Evolutionary conservation across 2,888 invertebrate genomes (phyloP), one percentile per base, ranked within the genome.

Genomic region (Pyrocoelia pectoralis): DNA sequence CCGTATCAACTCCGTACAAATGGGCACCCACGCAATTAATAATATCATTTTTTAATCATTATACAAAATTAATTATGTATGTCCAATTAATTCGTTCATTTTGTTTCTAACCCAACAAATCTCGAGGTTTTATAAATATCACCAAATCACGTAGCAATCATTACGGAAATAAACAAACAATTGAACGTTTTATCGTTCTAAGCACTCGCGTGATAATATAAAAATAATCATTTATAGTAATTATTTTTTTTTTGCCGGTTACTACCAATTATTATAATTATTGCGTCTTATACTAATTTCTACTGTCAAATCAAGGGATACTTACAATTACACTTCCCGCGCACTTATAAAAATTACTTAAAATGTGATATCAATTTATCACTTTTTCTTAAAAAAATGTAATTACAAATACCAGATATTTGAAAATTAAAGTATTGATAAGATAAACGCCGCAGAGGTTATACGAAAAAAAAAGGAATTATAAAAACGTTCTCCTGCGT

Each of bases 401-500:
- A n/a, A n/a, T n/a, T n/a, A n/a, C n/a, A 65, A 61, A 65, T 65
- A 48, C 56, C 65, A 60, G 58, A 67, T 65, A 67, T 67, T 63
- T 49, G 60, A 65, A 67, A 61, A 61, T 61, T 61, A 52, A 10
- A 57, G 61, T 58, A 59, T 46, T 52, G 69, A 69, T 69, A 69
- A 69, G 69, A 66, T 69, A 67, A 68, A 64, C 24, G 66, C 65
- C 66, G 66, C 66, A 62, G 66, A 66, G 66, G 60, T 67, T 29
- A 43, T n/a, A 24, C 24, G 6, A 24, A 24, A 24, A 24, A 24
- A 24, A 24, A n/a, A n/a, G n/a, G n/a, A n/a, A n/a, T n/a, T n/a
- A n/a, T n/a, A n/a, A n/a, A n/a, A n/a, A n/a, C n/a, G n/a, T n/a
- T n/a, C n/a, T n/a, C 24, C 8, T 24, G 24, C 24, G 24, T 24